Base-by-base conservation (phyloP, 1,140 invertebrate genomes). In the Drosophila malerkotliana region DNA sequence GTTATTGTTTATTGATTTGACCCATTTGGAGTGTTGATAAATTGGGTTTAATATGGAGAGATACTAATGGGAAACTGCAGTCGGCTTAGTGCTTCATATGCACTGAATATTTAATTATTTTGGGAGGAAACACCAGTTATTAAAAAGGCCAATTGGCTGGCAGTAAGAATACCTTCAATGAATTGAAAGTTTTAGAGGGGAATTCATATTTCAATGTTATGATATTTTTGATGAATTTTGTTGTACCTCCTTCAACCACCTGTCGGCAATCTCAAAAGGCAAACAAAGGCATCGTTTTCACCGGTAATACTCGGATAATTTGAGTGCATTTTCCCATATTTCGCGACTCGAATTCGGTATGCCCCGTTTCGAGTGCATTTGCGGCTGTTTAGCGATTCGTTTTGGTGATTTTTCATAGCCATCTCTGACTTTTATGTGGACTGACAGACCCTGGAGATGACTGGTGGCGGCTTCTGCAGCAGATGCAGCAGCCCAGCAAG, bases 1-100 rank as follows among this genome's bases (percentile, higher is more conserved):
- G 63, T 55, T 84, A 69, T 74, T 73, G 60, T 76, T 76, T 76
- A 76, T 76, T 67, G 72, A 75, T 85, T 80, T 84, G 82, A 72
- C 81, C 81, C 58, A 85, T 80, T 84, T 84, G 49, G 39, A 15
- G 75, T 54, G 53, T 39, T 81, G 79, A 57, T 71, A 21, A 66
- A 62, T 58, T 58, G 32, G 61, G 75, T 55, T 44, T 51, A 64
- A 12, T n/a, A 44, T 41, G 52, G 12, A 4, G n/a, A 56, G 54
- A 49, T 56, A 55, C 49, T 39, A 21, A 37, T 56, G 59, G 26
- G 15, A 34, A 48, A 34, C 14, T 72, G 44, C 59, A 73, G 52
- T 28, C 30, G 44, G 4, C 8, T 49, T 55, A 44, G 51, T 24
- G 21, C 63, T 57, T 44, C 44, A 63, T 62, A 41, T 73, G n/a